Evolutionary conservation across 2,113 vertebrate species (phyloP).

Genomic region (Harpagus bidentatus): DNA sequence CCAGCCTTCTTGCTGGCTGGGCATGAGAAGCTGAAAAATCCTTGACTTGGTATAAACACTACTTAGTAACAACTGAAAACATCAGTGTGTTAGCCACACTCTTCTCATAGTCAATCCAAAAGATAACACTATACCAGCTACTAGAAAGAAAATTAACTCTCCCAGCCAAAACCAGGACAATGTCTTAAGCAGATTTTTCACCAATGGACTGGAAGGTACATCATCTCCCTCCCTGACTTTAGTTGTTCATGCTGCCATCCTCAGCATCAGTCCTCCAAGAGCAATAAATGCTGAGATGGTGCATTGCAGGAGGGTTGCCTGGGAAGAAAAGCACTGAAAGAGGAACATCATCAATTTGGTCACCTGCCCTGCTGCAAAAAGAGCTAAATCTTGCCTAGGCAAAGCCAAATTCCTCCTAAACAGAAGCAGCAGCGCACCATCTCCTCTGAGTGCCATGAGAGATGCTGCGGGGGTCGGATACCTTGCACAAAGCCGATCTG

Average conservation of each 20-base stretch:
- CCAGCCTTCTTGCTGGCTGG: too few species aligned
- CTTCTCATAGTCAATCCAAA: too few species aligned
- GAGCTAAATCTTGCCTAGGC: neutral
- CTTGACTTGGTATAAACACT: too few species aligned
- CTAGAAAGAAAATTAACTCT: too few species aligned
- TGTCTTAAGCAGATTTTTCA: neutral
- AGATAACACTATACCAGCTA: too few species aligned
- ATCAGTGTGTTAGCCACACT: too few species aligned
- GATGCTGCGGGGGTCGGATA: accelerated
- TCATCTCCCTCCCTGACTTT: neutral
- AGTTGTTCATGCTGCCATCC: accelerated
- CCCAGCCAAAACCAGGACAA: too few species aligned
- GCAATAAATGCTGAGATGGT: accelerated
- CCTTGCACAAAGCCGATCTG: neutral
- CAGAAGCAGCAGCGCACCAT: neutral
- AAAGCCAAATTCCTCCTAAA: neutral
- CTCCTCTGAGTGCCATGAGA: accelerated
- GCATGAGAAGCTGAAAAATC: too few species aligned
- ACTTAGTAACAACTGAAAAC: too few species aligned
- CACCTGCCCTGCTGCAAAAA: neutral
- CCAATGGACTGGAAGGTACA: neutral
- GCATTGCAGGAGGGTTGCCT: neutral
- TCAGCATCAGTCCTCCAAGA: accelerated
- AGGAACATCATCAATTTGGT: neutral
- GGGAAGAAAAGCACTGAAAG: neutral